A percentile compares a stretch with the other conserved stretches of the same genome.
phyloP scores from a whole-genome alignment of 2,113 vertebrate genomes.

The Notothenia rossii region DNA sequence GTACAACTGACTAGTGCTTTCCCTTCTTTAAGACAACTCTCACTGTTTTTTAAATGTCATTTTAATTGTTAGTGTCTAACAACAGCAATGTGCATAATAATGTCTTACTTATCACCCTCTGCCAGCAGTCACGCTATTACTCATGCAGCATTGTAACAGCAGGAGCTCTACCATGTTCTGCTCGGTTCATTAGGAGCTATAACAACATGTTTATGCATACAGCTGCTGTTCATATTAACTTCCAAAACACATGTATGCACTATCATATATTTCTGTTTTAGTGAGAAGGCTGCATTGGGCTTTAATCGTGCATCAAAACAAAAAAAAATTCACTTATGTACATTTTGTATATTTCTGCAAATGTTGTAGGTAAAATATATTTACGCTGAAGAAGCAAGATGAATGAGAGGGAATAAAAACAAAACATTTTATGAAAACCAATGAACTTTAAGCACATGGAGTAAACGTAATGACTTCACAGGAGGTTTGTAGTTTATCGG shows the following conservation, averaged over 20 bases:
- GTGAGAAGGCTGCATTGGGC: not conserved
- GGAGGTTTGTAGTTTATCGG: not conserved
- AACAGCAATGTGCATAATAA: not conserved
- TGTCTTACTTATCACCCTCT: not conserved
- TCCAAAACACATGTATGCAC: not conserved
- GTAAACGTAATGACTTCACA: not conserved
- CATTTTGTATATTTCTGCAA: not conserved
- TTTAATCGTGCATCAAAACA: too few relatives aligned
- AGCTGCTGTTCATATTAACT: slow-evolving; percentile 45
- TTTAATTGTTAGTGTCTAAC: not conserved
- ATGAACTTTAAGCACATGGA: not conserved
- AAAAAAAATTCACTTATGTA: too few relatives aligned
- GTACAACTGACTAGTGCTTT: not conserved
- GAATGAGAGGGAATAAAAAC: not conserved
- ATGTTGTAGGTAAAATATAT: not conserved
- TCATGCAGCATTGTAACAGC: not conserved
- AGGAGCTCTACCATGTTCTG: not conserved
- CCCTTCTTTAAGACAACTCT: not conserved
- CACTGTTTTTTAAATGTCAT: not conserved
- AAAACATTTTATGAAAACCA: not conserved
- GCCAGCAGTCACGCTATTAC: not conserved
- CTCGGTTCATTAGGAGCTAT: slow-evolving; percentile 7
- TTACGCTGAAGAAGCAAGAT: not conserved
- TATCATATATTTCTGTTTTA: not conserved
- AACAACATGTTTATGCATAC: not conserved